A percentile compares a stretch with the other conserved stretches of the same genome.
phyloP scores from a whole-genome alignment of 2,113 vertebrate species.

The Semicossyphus pulcher region DNA sequence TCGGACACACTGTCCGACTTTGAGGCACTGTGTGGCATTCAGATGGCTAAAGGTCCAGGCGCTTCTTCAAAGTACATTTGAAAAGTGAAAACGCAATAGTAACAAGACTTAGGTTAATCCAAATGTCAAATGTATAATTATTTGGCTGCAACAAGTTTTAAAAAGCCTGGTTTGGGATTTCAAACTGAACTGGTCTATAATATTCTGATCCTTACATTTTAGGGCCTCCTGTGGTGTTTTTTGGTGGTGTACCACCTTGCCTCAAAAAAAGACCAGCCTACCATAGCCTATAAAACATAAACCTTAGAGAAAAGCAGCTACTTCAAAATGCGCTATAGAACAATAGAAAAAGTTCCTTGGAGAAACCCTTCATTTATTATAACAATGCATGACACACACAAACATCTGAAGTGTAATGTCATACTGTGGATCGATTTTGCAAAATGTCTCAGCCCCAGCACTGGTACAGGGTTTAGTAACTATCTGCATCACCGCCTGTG shows the following conservation, averaged over 20 bases:
- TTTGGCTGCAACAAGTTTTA: not conserved
- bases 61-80: constrained; percentile 28
- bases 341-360: too few species aligned
- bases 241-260: not conserved
- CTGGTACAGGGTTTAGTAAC: not conserved
- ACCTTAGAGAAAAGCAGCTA: not conserved
- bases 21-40: constrained; percentile 23
- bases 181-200: not conserved
- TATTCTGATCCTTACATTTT: too few species aligned
- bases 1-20: constrained; percentile 54
- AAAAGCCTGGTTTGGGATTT: not conserved
- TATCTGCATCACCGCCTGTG: constrained; percentile 3
- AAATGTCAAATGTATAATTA: not conserved
- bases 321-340: not conserved
- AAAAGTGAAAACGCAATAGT: not conserved
- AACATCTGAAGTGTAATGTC: not conserved
- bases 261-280: not conserved
- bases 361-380: not conserved
- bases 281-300: not conserved
- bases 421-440: not conserved
- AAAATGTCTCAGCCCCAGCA: constrained; percentile 2
- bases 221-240: not conserved
- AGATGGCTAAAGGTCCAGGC: not conserved
- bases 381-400: constrained; percentile 3
- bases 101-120: not conserved